Base-by-base conservation (phyloP, 2,113 vertebrate species). In the Nerophis ophidion region DNA sequence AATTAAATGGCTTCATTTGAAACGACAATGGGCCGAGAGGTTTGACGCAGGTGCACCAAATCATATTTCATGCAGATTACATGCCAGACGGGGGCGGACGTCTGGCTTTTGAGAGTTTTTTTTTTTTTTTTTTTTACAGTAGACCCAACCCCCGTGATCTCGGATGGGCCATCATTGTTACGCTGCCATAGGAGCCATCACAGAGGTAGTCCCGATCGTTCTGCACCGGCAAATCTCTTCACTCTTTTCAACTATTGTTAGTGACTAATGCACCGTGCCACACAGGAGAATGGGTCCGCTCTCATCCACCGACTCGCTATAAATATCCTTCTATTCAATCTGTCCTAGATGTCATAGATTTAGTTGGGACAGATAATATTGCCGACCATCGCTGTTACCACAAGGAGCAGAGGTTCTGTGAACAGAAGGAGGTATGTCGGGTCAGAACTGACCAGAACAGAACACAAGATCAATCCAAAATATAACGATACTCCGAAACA, bases 281-380 rank as follows among this genome's bases (percentile, higher is more conserved):
- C 53, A 12, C 15, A 44, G 7, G 53, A 56, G 53, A 56, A 56
- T 42, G 53, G 53, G 40, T 3, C n/a, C 17, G 53, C 53, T 56
- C 53, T 56, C 53, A 12, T 38, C 53, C 16, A 42, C 40, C 40
- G 11, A 56, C 36, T 56, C 36, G 6, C 66, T 68, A 72, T 65
- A 79, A 79, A 79, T 72, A 67, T 63, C 53, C 48, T 17, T 54
- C 15, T 48, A 55, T 55, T 61, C 65, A 70, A 70, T 67, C 59
- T 70, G 49, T 75, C 42, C 48, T 17, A 42, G 53, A 56, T 56
- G 53, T 12, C 36, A 42, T 11, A 42, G 53, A 56, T 56, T 42
- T 19, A 46, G 54, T 64, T 68, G 48, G 49, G 65, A 68, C 49
- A 53, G 50, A 60, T 46, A 40, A 12, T 15, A 33, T 50, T 63